Percentiles rank a stretch among this genome's conserved stretches.
Conservation (phyloP, 2,113 vertebrate species). For the Perca schrenkii region DNA sequence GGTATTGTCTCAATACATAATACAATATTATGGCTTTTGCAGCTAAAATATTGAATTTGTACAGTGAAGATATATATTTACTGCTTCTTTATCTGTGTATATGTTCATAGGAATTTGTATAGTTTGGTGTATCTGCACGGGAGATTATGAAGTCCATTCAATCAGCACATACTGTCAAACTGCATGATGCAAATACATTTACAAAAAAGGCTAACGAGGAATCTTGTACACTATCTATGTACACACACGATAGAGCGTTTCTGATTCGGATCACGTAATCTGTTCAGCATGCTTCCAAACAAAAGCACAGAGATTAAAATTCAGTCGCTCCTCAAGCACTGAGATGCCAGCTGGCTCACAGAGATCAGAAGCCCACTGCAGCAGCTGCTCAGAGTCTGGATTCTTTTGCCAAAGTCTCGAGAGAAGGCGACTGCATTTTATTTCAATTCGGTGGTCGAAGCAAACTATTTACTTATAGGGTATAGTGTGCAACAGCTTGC, state of each 20-base stretch:
- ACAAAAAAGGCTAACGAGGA: background rate
- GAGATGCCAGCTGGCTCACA: constrained; percentile 28
- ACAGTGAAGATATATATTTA: background rate
- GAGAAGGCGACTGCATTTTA: constrained; percentile 16
- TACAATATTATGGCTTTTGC: background rate
- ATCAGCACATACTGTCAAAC: constrained; percentile 4
- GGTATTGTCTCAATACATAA: background rate
- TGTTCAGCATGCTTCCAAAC: constrained; percentile 2
- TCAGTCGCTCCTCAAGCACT: background rate
- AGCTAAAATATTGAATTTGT: background rate
- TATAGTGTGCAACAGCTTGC: background rate
- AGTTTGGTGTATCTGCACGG: background rate
- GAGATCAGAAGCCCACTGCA: constrained; percentile 30
- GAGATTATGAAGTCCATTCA: background rate
- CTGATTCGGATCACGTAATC: constrained; percentile 22
- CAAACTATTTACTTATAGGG: background rate
- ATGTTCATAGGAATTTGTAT: background rate
- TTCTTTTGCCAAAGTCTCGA: background rate
- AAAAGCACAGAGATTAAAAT: constrained; percentile 25
- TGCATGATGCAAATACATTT: background rate
- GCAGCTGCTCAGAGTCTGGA: constrained; percentile 34
- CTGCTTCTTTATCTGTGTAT: background rate
- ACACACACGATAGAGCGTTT: background rate
- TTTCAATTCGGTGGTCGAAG: background rate
- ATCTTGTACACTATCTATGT: background rate